phyloP scores from a whole-genome alignment of 2,113 vertebrate species.

The Leucoraja erinaceus region DNA sequence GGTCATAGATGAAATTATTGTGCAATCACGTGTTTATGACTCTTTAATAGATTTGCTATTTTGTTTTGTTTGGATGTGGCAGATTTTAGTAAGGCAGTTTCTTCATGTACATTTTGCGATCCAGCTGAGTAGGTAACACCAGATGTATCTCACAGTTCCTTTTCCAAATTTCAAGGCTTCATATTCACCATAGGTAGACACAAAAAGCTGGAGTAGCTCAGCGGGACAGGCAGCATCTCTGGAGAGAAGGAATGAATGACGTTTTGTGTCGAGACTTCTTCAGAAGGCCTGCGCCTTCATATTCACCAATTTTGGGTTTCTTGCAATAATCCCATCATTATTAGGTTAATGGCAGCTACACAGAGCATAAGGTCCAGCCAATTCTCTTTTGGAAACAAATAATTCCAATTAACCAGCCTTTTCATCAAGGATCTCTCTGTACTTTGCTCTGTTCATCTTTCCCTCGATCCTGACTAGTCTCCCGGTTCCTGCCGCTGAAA shows the following conservation, averaged over 20 bases:
- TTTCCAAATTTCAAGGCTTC: neutral
- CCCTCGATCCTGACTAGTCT: too few relatives aligned
- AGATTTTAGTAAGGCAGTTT: neutral
- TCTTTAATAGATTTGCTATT: neutral
- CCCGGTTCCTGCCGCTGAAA: too few relatives aligned
- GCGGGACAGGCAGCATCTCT: too few relatives aligned
- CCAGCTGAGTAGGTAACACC: neutral
- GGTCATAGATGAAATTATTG: neutral
- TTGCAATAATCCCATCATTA: neutral
- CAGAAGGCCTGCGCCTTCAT: too few relatives aligned
- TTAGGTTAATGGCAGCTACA: too few relatives aligned
- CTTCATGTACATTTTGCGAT: neutral
- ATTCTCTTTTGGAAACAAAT: neutral
- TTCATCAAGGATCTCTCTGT: too few relatives aligned
- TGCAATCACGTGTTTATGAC: neutral
- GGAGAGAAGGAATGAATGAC: too few relatives aligned
- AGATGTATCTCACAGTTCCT: neutral
- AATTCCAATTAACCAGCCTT: neutral
- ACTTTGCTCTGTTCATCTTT: too few relatives aligned
- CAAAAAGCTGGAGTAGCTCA: too few relatives aligned
- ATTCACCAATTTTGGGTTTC: neutral
- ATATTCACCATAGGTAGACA: too few relatives aligned
- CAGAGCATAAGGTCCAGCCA: neutral
- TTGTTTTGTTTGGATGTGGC: neutral
- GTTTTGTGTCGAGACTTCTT: too few relatives aligned